Evolutionary conservation across 2,888 invertebrate species (phyloP).

Genomic region (Lacanobia oleracea): DNA sequence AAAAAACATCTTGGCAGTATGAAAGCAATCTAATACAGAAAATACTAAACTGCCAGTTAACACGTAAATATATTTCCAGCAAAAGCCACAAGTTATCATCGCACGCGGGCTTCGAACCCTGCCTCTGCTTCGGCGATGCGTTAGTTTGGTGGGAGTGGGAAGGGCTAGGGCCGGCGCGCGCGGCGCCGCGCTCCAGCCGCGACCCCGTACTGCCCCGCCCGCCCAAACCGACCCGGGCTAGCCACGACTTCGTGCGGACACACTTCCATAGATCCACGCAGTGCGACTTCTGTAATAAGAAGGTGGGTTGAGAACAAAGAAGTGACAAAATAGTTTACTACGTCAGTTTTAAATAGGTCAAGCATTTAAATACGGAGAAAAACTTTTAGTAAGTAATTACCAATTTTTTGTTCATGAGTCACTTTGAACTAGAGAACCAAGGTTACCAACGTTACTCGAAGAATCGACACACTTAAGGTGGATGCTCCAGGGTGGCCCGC

Average conservation of each 20-base stretch:
- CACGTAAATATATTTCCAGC: constrained; percentile 81
- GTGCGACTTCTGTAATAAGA: constrained; percentile 98
- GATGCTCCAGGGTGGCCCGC: too few relatives aligned
- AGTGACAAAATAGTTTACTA: background rate
- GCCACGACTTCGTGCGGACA: constrained; percentile 95
- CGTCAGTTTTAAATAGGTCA: constrained; percentile 18
- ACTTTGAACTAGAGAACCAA: too few relatives aligned
- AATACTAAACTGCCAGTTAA: background rate
- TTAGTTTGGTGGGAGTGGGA: constrained; percentile 95
- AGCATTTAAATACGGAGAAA: background rate
- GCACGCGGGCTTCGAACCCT: constrained; percentile 97
- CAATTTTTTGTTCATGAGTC: too few relatives aligned
- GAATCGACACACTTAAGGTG: too few relatives aligned
- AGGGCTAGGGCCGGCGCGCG: constrained; percentile 79
- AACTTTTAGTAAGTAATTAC: background rate
- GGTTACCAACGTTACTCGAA: too few relatives aligned
- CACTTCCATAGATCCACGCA: constrained; percentile 97
- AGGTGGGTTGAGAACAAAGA: constrained; percentile 88
- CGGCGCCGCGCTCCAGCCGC: constrained; percentile 77
- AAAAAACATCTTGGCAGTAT: background rate
- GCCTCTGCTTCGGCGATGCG: constrained; percentile 97
- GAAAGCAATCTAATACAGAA: background rate
- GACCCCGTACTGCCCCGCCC: constrained; percentile 75
- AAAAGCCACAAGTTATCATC: constrained; percentile 92
- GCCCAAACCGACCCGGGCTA: constrained; percentile 77